These are phyloP conservation scores for Engystomops pustulosus DNA, from an alignment of 2,113 vertebrate species.

Conservation along the genomic window DNA sequence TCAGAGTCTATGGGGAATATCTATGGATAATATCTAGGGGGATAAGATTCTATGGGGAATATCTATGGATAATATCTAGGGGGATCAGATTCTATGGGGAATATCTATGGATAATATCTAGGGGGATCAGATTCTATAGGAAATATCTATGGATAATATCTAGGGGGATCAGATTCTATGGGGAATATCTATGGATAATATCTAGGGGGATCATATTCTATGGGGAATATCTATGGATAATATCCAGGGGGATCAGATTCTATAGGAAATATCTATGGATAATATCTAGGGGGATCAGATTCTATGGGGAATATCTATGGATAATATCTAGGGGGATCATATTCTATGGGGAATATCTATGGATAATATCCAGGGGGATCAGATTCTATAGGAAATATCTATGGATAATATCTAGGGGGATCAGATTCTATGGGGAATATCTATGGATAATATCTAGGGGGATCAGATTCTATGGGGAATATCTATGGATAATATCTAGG, in stretches of 20 bases:
- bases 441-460: no score
- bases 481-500: no score
- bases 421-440: no score
- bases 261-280: not conserved
- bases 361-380: not conserved
- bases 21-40: not conserved
- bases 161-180: not conserved
- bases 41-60: not conserved
- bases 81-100: not conserved
- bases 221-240: not conserved
- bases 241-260: not conserved
- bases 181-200: no score
- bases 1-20: not conserved
- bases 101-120: not conserved
- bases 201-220: not conserved
- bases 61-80: not conserved
- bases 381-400: not conserved
- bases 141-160: not conserved
- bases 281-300: not conserved
- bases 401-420: no score
- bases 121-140: not conserved
- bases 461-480: no score
- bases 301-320: not conserved
- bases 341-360: no score
- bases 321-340: not conserved